Conservation (phyloP, 2,113 vertebrate genomes). For the Catharus fuscescens region DNA sequence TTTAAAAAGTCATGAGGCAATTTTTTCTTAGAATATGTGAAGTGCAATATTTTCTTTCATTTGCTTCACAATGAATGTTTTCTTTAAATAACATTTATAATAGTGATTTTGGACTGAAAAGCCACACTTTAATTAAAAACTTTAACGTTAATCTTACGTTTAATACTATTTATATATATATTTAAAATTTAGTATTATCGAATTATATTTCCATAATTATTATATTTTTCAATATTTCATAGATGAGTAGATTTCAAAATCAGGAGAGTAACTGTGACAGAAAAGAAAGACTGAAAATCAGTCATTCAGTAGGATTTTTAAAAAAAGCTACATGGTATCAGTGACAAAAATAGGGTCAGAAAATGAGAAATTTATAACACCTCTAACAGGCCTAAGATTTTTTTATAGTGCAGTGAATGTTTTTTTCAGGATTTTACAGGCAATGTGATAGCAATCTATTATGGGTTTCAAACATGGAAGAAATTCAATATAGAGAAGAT, state of each 20-base stretch:
- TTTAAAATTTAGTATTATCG: neutral
- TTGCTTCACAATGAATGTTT: neutral
- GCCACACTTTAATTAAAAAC: neutral
- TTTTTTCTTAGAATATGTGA: neutral
- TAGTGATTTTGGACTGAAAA: neutral
- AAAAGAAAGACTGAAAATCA: neutral
- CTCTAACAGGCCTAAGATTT: neutral
- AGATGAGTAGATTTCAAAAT: neutral
- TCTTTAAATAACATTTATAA: neutral
- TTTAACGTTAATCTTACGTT: neutral
- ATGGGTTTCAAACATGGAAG: neutral
- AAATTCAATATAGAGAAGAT: neutral
- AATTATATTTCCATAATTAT: neutral
- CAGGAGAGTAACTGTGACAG: neutral
- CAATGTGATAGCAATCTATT: neutral
- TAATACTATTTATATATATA: neutral
- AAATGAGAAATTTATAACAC: neutral
- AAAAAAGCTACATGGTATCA: accelerated
- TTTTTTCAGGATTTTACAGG: neutral
- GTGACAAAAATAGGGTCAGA: neutral
- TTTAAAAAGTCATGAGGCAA: neutral
- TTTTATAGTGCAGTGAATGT: neutral
- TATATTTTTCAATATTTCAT: neutral
- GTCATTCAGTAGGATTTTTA: neutral
- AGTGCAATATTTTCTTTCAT: neutral